Base-by-base conservation (phyloP, 1,140 invertebrate species). In the Apolygus lucorum region DNA sequence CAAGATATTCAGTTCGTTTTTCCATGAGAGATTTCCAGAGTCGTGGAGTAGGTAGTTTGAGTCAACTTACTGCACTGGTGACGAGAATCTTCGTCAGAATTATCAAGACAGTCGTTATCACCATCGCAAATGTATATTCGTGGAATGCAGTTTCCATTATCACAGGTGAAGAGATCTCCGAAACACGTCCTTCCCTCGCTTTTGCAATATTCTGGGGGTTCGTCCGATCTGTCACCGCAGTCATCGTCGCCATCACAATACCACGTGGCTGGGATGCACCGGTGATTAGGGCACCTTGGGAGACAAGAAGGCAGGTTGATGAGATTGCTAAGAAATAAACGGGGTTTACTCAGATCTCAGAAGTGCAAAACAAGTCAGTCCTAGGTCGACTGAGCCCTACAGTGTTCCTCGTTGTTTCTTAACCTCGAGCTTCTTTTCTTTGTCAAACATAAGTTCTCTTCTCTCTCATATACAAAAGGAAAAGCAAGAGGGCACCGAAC, bases 51-150 rank as follows among this genome's bases (percentile, higher is more conserved):
- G n/a, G n/a, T n/a, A n/a, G n/a, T n/a, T n/a, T n/a, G n/a, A n/a
- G n/a, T n/a, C n/a, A n/a, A 86, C 86, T 87, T 79, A 89, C 88
- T 92, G 79, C 93, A 96, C 77, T 95, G 91, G 77, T 96, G 93
- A 68, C 92, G 79, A 52, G 87, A 87, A 74, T 95, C 93, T 81
- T 97, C 93, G 75, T 96, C 94, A 27, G 90, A 93, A 76, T 89
- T 89, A 77, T 98, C 96, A 72, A 92, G 79, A 78, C 96, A 99
- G 79, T 99, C 95, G 76, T 95, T 92, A 77, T 95, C 92, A 0
- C 93, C 93, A 78, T 99, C 96, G 76, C 97, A 99, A n/a, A 96
- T 93, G 78, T 98, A 99, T 71, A 93, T 95, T 70, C 92, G 83
- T 0, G 93, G 93, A 72, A 99, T 95, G 78, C 96, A 99, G 76